Percentiles rank a stretch among this genome's conserved stretches.
phyloP scores from a whole-genome alignment of 2,797 vertebrate species.

The Anabacerthia variegaticeps region DNA sequence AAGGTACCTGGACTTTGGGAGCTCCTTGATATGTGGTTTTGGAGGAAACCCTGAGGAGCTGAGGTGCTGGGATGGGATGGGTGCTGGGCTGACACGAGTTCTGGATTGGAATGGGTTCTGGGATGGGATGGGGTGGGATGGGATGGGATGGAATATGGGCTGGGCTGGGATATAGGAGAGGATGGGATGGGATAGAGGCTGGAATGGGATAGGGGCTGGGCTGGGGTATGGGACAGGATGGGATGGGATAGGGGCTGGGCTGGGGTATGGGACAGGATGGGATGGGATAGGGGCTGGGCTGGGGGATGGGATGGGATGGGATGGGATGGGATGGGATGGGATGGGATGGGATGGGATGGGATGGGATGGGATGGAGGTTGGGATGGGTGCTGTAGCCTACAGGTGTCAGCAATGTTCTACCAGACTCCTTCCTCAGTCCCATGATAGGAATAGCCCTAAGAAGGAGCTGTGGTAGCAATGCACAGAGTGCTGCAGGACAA shows the following conservation, averaged over 20 bases:
- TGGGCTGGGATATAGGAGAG: neutral
- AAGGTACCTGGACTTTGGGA: neutral
- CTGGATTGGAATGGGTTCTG: too few relatives aligned
- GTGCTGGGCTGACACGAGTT: neutral
- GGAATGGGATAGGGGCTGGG: neutral
- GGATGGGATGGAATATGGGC: too few relatives aligned
- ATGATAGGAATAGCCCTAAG: too few relatives aligned
- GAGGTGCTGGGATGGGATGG: neutral
- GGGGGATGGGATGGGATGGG: too few relatives aligned
- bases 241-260: neutral
- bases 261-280: too few relatives aligned
- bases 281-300: neutral
- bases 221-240: neutral
- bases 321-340: neutral
- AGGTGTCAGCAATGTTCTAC: neutral
- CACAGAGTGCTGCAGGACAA: neutral
- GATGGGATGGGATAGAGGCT: neutral
- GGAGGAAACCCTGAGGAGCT: neutral
- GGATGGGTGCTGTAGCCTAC: neutral
- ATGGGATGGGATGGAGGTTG: too few relatives aligned
- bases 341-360: neutral
- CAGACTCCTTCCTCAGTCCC: neutral
- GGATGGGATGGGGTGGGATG: neutral
- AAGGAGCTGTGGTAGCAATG: fast-evolving
- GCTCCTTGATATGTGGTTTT: neutral